Evolutionary conservation across 1,140 invertebrate genomes (phyloP).

Genomic region (Drosophila kohkoa): DNA sequence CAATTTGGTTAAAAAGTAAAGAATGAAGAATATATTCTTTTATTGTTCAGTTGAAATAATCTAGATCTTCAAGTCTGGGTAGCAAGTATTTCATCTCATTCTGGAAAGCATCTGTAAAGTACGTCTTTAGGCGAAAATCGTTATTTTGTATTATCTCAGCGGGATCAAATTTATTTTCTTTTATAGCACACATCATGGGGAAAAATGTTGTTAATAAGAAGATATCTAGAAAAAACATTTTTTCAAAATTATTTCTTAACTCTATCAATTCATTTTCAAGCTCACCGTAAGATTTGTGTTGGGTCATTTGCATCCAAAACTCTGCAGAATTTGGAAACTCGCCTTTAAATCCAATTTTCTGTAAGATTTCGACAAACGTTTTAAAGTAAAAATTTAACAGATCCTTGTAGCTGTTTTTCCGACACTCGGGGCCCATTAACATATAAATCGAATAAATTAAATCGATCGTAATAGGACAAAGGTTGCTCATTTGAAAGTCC

Average conservation of each 20-base stretch:
- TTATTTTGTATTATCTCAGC: constrained; percentile 16
- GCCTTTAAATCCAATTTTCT: constrained; percentile 58
- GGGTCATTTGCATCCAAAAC: constrained; percentile 52
- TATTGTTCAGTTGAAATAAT: constrained; percentile 35
- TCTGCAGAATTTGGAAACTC: constrained; percentile 44
- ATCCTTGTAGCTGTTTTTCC: constrained; percentile 35
- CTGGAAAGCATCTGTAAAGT: constrained; percentile 29
- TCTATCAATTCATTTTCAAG: not conserved
- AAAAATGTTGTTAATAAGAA: constrained; percentile 52
- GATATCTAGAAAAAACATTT: constrained; percentile 45
- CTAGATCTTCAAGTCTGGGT: constrained; percentile 42
- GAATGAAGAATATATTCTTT: too few species aligned
- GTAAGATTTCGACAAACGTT: constrained; percentile 44
- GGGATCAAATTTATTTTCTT: constrained; percentile 10
- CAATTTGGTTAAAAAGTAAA: too few species aligned
- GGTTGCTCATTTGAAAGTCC: constrained; percentile 64
- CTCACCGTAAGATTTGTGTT: constrained; percentile 54
- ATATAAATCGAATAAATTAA: constrained; percentile 64
- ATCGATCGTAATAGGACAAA: constrained; percentile 53
- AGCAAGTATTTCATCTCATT: constrained; percentile 42
- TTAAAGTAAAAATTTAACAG: constrained; percentile 53
- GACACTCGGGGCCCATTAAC: constrained; percentile 57
- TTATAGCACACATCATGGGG: constrained; percentile 47
- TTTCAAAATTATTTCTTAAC: not conserved
- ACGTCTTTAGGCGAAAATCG: constrained; percentile 21